Base-by-base conservation (phyloP, 2,888 invertebrate genomes). In the Agrochola macilenta region DNA sequence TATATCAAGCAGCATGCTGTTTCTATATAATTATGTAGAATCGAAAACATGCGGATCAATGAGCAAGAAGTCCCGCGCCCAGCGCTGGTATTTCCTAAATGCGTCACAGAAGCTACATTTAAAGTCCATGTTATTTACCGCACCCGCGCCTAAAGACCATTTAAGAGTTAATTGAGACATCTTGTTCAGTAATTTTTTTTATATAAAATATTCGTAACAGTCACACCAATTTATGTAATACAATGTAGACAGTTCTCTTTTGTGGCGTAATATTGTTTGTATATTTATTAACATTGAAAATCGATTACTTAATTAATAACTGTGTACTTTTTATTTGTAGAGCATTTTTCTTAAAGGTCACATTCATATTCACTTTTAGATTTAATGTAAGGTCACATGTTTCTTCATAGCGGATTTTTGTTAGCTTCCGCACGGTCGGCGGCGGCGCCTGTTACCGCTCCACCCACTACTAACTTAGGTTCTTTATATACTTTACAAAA, bases 371-470 rank as follows among this genome's bases (percentile, higher is more conserved):
- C 81, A 85, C 86, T 81, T 88, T 87, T 86, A 83, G 84, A 89
- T 82, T 87, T 81, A 84, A 82, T 82, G 60, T 87, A 91, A 91
- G 91, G 89, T 81, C 89, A 85, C 74, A 26, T 78, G 83, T 91
- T 91, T 89, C 89, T 90, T 90, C 88, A 88, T 82, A 88, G 84
- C 88, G 90, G 89, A 90, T 88, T 91, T 86, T 84, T 76, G 85
- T 84, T 85, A 78, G 88, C 90, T 92, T 92, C 91, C 92, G 91
- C 79, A 86, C 78, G 78, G 74, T 77, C 17, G 81, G 63, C 58
- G 81, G 63, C 58, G 26, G 82, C 76, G 63, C 61, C 76, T 54
- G 43, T 43, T 84, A 82, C 79, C 76, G 75, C 88, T 86, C 74
- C 84, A 83, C 82, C 87, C 74, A 76, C 79, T 82, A 54, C 23